Evolutionary conservation across 2,113 vertebrate species (phyloP).

Genomic region (Nansenia antarctica): DNA sequence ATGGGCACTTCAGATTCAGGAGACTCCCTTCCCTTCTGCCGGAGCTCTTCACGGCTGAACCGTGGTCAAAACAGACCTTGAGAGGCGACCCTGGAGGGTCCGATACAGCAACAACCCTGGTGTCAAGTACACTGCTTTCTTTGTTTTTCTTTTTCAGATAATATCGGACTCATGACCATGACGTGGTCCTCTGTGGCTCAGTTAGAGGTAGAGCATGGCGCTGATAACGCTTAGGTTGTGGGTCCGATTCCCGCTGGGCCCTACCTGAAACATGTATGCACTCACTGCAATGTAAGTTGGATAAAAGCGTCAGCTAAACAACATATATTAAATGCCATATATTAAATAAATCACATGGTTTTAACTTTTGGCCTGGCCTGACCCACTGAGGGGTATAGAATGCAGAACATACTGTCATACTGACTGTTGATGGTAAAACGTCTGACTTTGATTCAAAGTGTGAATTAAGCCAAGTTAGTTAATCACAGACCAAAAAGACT

Average conservation of each 20-base stretch:
- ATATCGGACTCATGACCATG: not conserved
- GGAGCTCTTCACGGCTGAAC: not conserved
- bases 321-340: no score
- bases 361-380: not conserved
- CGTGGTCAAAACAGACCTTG: conserved; percentile 39
- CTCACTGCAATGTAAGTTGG: no score
- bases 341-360: not conserved
- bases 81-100: not conserved
- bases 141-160: not conserved
- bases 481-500: not conserved
- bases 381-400: no score
- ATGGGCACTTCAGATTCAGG: not conserved
- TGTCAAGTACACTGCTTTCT: not conserved
- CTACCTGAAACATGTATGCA: no score
- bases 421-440: no score
- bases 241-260: no score
- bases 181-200: no score
- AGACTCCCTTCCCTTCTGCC: not conserved
- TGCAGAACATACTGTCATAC: no score
- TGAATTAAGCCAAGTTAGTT: not conserved
- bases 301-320: no score
- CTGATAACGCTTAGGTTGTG: no score
- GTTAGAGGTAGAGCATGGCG: no score
- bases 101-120: not conserved
- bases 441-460: no score